Evolutionary conservation across 2,113 vertebrate genomes (phyloP), one percentile per base, ranked within the genome.

Genomic region (Sarotherodon lohbergeri): DNA sequence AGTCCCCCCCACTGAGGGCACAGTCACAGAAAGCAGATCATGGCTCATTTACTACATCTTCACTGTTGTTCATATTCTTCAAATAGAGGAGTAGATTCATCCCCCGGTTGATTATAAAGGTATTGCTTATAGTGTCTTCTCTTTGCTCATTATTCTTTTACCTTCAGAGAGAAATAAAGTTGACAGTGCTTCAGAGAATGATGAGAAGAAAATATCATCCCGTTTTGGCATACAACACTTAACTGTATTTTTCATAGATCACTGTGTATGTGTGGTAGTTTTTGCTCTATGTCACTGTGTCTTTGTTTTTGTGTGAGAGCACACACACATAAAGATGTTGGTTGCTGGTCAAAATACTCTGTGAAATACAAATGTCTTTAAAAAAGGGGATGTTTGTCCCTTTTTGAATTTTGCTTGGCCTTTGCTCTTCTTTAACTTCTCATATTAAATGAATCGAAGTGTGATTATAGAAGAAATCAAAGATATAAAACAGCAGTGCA

Each of bases 1-100:
- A 84, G 89, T 80, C 63, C 84, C 89, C 89, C 91, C 92, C 17
- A 91, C 90, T 92, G 92, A 88, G 91, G 92, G 76, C 86, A 80
- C 85, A 55, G 91, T 89, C 87, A 85, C 83, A 90, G 86, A 89
- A 92, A 57, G 43, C 81, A 88, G 85, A 92, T 92, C 90, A 91
- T 34, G 85, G 83, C 90, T 93, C 84, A 61, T 86, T 92, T 86
- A 61, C 79, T 80, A 82, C 81, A 56, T 80, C 61, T 83, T 88
- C 80, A 81, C 78, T 24, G 82, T 86, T 86, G 56, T 86, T 91
- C 86, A 29, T 78, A 89, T 87, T 84, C 80, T 93, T 91, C 84
- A 89, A 82, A 93, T 76, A 83, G 76, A 87, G 9, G 32, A 73
- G 19, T 27, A 36, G 84, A 85, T 80, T 27, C 54, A 66, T 43